Base-by-base conservation (phyloP, 1,140 invertebrate species). In the Diprion similis region DNA sequence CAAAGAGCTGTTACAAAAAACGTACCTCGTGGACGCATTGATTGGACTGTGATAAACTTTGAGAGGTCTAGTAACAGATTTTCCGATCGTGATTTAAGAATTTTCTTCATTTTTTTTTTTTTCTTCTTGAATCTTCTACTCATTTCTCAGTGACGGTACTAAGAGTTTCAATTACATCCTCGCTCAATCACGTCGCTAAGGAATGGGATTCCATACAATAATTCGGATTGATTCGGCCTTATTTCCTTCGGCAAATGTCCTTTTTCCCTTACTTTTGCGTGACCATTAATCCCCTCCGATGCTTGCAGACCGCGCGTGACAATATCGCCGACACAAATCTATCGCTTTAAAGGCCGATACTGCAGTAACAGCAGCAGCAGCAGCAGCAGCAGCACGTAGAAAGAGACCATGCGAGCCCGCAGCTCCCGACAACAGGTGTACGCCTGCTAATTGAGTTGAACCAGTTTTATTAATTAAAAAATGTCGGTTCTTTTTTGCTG, bases 381-480 rank as follows among this genome's bases (percentile, higher is more conserved):
- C 24, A 37, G 24, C 24, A 37, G 24, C 24, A 37, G 24, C 6
- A 37, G 24, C 24, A 37, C 24, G 24, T 37, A 59, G 51, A 59
- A 59, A 59, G 9, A 59, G 51, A 59, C 6, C 51, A 59, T 59
- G n/a, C 51, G 51, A 59, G 51, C 51, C n/a, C 51, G 51, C n/a
- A 9, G 51, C 51, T 68, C 17, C 8, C 8, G 66, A 68, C 66
- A 68, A 68, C 66, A 68, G 66, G 66, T 68, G 66, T 45, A 68
- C 66, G 66, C 37, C 18, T 68, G 66, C 66, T 68, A 68, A 68
- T 68, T 68, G 37, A 18, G 66, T 68, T 45, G 37, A 68, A 68
- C 17, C 18, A 45, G 66, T 68, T 68, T 18, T 19, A 19, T 19
- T 19, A 68, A 68, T 68, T 19, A 68, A 68, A 45, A 68, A 68